Evolutionary conservation across 2,113 vertebrate species (phyloP), one percentile per base, ranked within the genome.

Genomic region (Callopanchax toddi): DNA sequence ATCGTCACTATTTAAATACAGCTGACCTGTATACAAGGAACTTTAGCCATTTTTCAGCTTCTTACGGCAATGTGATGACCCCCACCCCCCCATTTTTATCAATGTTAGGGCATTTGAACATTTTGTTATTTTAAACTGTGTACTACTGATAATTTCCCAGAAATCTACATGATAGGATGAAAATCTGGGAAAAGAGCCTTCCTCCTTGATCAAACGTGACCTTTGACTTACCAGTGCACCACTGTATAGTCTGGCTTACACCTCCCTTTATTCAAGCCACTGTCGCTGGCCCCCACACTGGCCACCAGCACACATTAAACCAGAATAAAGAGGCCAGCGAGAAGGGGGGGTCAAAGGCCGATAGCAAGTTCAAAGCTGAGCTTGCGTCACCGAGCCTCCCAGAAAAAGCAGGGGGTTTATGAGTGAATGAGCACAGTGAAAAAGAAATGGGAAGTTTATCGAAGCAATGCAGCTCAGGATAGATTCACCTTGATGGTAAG

Each of bases 191-290:
- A 73, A 67, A 67, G 77, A 77, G 71, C 82, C 69, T 81, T 76
- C 71, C 39, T 50, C 42, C 49, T 60, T 78, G 81, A 90, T 92
- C 85, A 91, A 89, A 91, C 71, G 50, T 70, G 70, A 82, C 78
- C 90, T 67, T 39, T 87, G 78, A 87, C 85, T 87, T 62, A 22
- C 70, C 59, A 23, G 36, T 87, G 70, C 63, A 73, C 73, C 76
- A 52, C 52, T 54, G 71, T 79, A 86, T 89, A 85, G 86, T 83
- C 66, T 78, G 68, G 51, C 65, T 85, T 74, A 79, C 26, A 55
- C 18, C 54, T 57, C 74, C 71, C 62, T 55, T 71, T 73, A 69
- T 77, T 86, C 6, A 55, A 67, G 68, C 81, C 81, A 82, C 76
- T 71, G 63, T 86, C 85, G 80, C 54, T 22, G 74, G 71, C 81